A percentile compares a stretch with the other conserved stretches of the same genome.
These are phyloP conservation scores for Hyalella azteca DNA, from an alignment of 2,888 invertebrate species.

Conservation along the genomic window DNA sequence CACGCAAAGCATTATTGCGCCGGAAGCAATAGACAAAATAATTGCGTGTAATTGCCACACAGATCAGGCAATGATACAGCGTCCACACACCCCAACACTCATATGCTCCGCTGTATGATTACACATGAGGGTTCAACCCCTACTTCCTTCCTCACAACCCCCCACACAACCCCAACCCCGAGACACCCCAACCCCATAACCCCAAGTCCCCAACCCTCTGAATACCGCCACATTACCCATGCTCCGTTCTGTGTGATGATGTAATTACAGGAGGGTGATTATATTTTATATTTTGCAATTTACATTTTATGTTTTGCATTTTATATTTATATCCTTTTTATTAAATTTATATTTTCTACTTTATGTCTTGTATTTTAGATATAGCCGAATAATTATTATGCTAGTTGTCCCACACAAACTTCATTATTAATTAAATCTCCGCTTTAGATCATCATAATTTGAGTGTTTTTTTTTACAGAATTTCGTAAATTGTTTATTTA, in stretches of 20 bases:
- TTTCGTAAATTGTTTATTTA: no score
- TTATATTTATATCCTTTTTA: not conserved
- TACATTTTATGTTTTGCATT: not conserved
- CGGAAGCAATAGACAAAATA: conserved; percentile 3
- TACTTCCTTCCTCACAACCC: conserved; percentile 4
- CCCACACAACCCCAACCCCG: no score
- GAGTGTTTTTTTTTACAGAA: no score
- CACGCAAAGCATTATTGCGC: no score
- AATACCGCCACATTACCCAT: no score
- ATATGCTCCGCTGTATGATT: not conserved
- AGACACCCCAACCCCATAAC: no score
- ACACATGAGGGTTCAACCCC: not conserved
- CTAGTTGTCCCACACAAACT: not conserved
- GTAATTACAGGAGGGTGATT: no score
- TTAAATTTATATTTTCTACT: not conserved
- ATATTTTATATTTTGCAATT: not conserved
- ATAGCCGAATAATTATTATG: not conserved
- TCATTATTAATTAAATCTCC: not conserved
- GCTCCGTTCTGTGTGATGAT: no score
- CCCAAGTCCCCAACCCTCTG: no score
- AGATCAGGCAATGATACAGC: not conserved
- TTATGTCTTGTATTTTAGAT: not conserved
- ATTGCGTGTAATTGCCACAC: not conserved
- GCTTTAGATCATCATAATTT: not conserved
- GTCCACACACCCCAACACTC: not conserved